These are phyloP conservation scores for Ochropleura plecta DNA, from an alignment of 2,888 invertebrate genomes.

Conservation along the genomic window DNA sequence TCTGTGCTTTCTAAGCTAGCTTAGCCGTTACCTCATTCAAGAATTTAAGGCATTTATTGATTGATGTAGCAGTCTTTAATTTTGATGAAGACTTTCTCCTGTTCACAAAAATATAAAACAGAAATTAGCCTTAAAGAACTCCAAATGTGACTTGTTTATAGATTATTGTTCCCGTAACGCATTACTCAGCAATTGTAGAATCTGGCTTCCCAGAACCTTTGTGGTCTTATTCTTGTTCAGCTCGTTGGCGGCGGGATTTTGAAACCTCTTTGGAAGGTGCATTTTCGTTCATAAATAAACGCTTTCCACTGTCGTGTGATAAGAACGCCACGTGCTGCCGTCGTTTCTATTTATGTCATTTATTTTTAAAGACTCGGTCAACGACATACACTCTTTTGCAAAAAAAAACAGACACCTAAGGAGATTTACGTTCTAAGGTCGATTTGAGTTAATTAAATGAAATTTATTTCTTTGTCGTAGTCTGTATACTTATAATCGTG, in stretches of 20 bases:
- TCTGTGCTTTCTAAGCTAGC: conserved; percentile 4
- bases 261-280: too few species aligned
- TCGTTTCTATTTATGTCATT: neutral
- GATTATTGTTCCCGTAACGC: neutral
- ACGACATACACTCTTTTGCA: too few species aligned
- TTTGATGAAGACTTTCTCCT: neutral
- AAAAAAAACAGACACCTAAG: too few species aligned
- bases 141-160: neutral
- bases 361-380: neutral
- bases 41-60: neutral
- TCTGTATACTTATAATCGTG: too few species aligned
- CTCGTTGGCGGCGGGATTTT: too few species aligned
- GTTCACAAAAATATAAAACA: neutral
- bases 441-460: too few species aligned
- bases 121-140: neutral
- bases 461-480: too few species aligned
- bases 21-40: conserved; percentile 16
- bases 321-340: neutral
- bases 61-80: neutral
- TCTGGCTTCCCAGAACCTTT: neutral
- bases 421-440: too few species aligned
- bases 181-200: neutral
- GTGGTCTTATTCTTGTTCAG: too few species aligned
- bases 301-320: neutral
- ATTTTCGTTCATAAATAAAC: neutral